Evolutionary conservation across 2,888 invertebrate species (phyloP), one percentile per base, ranked within the genome.

Genomic region (Brachylomia viminalis): DNA sequence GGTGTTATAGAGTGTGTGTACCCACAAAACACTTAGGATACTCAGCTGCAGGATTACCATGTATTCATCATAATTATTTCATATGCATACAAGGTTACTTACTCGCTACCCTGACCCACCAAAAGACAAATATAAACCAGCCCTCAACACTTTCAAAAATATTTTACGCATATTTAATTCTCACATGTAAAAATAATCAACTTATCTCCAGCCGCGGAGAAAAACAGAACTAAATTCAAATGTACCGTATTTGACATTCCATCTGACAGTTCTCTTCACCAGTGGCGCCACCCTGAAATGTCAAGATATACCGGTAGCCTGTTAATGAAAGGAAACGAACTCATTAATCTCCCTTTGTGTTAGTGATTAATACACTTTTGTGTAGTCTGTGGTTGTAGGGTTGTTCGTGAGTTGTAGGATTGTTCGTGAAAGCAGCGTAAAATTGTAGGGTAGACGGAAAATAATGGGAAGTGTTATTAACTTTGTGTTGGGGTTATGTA

Each of bases 281-380:
- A 45, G 75, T 74, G 56, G 58, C 75, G 77, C 77, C 77, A 65
- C 81, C n/a, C 11, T 11, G 52, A 49, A 52, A 70, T 59, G 42
- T 70, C 80, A 69, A 54, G 27, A 15, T 77, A 70, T 56, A 20
- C 54, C 70, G 59, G 83, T 38, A n/a, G n/a, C 6, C 1, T 47
- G 64, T 42, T 70, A 80, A 71, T 72, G 78, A 83, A 83, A 80
- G 59, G 82, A 66, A 52, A 23, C 62, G 33, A 75, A 75, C 76
- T 45, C 82, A 85, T 84, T 85, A 81, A 82, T 82, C 85, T 82
- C 62, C 70, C 69, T 82, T 84, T 82, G 85, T 85, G 65, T 70
- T 42, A 30, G 76, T 84, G 82, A 84, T 82, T 82, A 75, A 84
- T 82, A 82, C 54, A 84, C 81, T 77, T 80, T 85, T 81, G 82